Conservation (phyloP, 2,797 vertebrate genomes). For the Pseudotriccus pelzelni region DNA sequence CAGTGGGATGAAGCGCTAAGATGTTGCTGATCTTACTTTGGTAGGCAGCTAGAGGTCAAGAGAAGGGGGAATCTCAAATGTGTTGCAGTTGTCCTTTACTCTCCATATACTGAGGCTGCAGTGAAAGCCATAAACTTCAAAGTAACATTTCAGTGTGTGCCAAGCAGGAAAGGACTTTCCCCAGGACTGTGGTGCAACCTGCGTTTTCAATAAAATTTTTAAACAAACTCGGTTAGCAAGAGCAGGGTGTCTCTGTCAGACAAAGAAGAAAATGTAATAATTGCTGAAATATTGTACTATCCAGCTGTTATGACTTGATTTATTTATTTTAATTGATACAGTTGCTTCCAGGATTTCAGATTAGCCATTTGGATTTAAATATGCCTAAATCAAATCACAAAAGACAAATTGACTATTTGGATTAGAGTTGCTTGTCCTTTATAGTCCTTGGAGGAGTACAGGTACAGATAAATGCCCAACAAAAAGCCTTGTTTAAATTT, state of each 20-base stretch:
- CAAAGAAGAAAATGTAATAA: background rate
- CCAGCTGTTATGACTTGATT: background rate
- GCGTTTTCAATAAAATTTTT: background rate
- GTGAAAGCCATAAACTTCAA: background rate
- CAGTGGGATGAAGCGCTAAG: background rate
- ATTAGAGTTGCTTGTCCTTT: constrained; percentile 28
- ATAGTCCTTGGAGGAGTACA: background rate
- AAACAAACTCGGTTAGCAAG: background rate
- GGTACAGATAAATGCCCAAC: background rate
- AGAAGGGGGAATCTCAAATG: background rate
- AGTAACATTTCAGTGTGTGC: background rate
- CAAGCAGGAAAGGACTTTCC: background rate
- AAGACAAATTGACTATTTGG: background rate
- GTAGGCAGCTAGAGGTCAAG: background rate
- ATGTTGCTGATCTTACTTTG: background rate
- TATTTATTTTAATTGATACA: background rate
- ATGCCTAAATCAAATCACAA: background rate
- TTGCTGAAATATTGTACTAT: background rate
- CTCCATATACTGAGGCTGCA: rapidly evolving
- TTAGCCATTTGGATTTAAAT: constrained; percentile 21
- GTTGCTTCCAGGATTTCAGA: background rate
- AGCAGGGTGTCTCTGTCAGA: background rate
- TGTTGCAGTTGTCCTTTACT: background rate
- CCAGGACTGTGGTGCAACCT: background rate
- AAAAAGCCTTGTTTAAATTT: background rate